Percentiles rank a stretch among this genome's conserved stretches.
Evolutionary conservation across 2,888 invertebrate species (phyloP).

Genomic region (Ypsolopha sequella): DNA sequence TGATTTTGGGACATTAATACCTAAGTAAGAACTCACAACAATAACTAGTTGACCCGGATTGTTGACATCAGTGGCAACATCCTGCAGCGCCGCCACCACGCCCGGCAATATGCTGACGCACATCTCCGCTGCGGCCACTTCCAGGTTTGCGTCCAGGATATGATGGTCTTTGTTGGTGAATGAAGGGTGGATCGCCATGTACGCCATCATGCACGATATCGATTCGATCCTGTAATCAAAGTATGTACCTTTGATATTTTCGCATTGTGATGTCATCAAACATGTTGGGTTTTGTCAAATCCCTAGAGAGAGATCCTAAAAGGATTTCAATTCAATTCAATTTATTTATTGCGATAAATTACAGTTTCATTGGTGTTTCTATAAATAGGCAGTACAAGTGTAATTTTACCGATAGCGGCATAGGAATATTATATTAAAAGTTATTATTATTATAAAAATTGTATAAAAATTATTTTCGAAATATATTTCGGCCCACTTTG

Average conservation of each 20-base stretch:
- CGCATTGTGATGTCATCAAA: too few relatives aligned
- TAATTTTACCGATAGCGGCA: too few relatives aligned
- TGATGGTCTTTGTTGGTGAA: constrained; percentile 57
- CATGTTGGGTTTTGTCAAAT: too few relatives aligned
- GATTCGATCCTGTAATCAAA: constrained; percentile 32
- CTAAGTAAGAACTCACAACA: constrained; percentile 42
- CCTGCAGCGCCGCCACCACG: constrained; percentile 68
- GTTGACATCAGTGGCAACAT: constrained; percentile 66
- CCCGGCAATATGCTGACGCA: constrained; percentile 76
- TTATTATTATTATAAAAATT: too few relatives aligned
- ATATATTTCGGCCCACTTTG: too few relatives aligned
- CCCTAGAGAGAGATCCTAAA: background rate
- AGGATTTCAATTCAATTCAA: too few relatives aligned
- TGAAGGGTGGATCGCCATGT: constrained; percentile 69
- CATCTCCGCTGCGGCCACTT: constrained; percentile 63
- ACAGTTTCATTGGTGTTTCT: too few relatives aligned
- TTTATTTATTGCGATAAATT: too few relatives aligned
- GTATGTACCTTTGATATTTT: background rate
- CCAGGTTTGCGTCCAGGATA: constrained; percentile 44
- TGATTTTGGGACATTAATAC: too few relatives aligned
- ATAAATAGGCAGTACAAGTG: too few relatives aligned
- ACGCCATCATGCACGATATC: constrained; percentile 70
- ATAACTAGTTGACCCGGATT: constrained; percentile 74
- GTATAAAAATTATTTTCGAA: too few relatives aligned
- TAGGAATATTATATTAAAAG: too few relatives aligned